phyloP scores from a whole-genome alignment of 2,888 invertebrate genomes.

The Mythimna loreyi region DNA sequence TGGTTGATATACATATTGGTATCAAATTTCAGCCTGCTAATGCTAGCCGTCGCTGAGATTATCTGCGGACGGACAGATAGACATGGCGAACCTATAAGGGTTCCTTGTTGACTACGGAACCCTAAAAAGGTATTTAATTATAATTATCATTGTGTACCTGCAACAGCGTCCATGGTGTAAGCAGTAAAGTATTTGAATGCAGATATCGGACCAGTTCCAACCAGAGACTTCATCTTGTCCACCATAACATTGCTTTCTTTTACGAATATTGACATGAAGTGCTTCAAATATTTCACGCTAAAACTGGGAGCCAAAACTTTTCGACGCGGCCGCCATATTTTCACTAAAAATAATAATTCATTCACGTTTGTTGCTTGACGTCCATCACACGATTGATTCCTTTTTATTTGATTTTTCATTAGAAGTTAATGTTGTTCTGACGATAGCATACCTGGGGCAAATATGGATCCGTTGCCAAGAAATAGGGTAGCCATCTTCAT shows the following conservation, averaged over 20 bases:
- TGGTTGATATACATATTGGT: too few relatives aligned
- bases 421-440: neutral
- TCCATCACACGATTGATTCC: too few relatives aligned
- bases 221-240: constrained; percentile 36
- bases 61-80: too few relatives aligned
- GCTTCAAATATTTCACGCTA: constrained; percentile 65
- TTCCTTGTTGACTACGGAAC: too few relatives aligned
- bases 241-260: constrained; percentile 61
- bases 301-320: constrained; percentile 70
- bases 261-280: constrained; percentile 67
- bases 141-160: constrained; percentile 46
- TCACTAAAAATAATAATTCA: constrained; percentile 53
- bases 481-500: constrained; percentile 58
- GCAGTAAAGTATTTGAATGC: constrained; percentile 58
- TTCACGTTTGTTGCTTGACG: too few relatives aligned
- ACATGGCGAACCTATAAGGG: too few relatives aligned
- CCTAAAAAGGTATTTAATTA: too few relatives aligned
- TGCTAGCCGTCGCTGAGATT: too few relatives aligned
- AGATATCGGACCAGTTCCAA: constrained; percentile 39
- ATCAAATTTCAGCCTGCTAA: too few relatives aligned
- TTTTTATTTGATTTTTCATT: neutral
- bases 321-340: constrained; percentile 75
- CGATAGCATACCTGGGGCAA: constrained; percentile 70
- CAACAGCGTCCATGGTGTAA: constrained; percentile 65
- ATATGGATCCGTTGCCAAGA: constrained; percentile 73